phyloP scores from a whole-genome alignment of 1,140 invertebrate species.

The Drosophila pruinosa region DNA sequence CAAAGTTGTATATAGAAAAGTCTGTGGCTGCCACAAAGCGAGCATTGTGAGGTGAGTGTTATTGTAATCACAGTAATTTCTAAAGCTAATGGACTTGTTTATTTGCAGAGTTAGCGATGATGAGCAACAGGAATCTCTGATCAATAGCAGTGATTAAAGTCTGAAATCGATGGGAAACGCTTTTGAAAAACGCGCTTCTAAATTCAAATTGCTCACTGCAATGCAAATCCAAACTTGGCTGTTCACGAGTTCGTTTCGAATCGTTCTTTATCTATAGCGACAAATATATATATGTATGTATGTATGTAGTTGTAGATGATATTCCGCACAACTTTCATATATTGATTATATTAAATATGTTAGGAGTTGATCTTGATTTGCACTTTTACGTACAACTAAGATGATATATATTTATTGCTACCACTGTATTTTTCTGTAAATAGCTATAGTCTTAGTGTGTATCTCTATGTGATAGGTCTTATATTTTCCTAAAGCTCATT shows the following conservation, averaged over 20 bases:
- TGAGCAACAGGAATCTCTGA: constrained; percentile 90
- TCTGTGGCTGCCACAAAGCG: constrained; percentile 84
- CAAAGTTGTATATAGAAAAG: constrained; percentile 85
- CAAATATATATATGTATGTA: constrained; percentile 39
- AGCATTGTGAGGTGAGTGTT: constrained; percentile 83
- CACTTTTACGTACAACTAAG: constrained; percentile 44
- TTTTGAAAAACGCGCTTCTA: constrained; percentile 64
- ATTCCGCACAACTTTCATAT: constrained; percentile 31
- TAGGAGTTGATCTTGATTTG: constrained; percentile 48
- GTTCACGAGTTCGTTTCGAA: constrained; percentile 79
- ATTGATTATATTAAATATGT: constrained; percentile 39
- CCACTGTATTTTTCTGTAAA: constrained; percentile 56
- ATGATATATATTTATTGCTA: constrained; percentile 20
- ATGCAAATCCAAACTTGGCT: constrained; percentile 78
- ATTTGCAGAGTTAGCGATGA: constrained; percentile 87
- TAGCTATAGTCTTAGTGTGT: constrained; percentile 58
- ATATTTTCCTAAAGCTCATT: constrained; percentile 63
- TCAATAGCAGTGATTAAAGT: constrained; percentile 83
- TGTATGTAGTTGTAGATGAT: constrained; percentile 30
- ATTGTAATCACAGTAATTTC: not conserved
- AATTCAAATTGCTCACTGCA: constrained; percentile 68
- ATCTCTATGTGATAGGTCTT: constrained; percentile 75
- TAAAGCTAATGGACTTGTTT: not conserved
- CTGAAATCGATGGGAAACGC: constrained; percentile 23
- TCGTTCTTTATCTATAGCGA: constrained; percentile 71